Conservation (phyloP, 1,140 invertebrate genomes). For the Sminthurides bifidus region DNA sequence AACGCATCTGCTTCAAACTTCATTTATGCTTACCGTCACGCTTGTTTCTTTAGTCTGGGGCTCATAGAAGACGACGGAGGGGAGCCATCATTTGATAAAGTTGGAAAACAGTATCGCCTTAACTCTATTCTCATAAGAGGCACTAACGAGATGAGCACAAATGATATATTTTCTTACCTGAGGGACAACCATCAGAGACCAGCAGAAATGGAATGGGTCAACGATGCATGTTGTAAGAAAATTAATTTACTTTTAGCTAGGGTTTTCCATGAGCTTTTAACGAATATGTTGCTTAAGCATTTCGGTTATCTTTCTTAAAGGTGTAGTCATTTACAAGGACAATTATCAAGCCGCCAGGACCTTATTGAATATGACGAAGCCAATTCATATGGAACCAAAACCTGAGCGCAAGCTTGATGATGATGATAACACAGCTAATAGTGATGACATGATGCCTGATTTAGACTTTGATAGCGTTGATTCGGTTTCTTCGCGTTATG, state of each 20-base stretch:
- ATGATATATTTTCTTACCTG: slow-evolving; percentile 68
- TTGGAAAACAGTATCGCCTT: slow-evolving; percentile 41
- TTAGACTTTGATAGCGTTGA: slow-evolving; percentile 16
- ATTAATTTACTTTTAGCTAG: slow-evolving; percentile 5
- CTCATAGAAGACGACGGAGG: slow-evolving; percentile 17
- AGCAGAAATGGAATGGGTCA: slow-evolving; percentile 63
- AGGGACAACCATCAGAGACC: slow-evolving; percentile 51
- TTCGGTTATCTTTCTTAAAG: slow-evolving; percentile 15
- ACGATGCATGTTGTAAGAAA: slow-evolving; percentile 57
- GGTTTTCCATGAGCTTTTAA: not conserved
- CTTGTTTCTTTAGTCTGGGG: slow-evolving; percentile 12
- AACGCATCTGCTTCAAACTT: no score
- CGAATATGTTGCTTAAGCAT: not conserved
- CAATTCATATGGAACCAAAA: slow-evolving; percentile 15
- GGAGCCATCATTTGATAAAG: slow-evolving; percentile 12
- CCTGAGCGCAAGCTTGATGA: slow-evolving; percentile 1
- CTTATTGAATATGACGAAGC: slow-evolving; percentile 17
- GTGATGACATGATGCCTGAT: slow-evolving; percentile 12
- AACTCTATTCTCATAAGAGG: slow-evolving; percentile 63
- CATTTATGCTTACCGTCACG: not conserved
- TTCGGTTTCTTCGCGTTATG: slow-evolving; percentile 5
- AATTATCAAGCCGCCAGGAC: slow-evolving; percentile 17
- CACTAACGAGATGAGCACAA: slow-evolving; percentile 57
- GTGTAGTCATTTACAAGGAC: slow-evolving; percentile 20
- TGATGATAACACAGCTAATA: not conserved